phyloP scores from a whole-genome alignment of 2,888 invertebrate genomes.

The Cataglyphis livida region DNA sequence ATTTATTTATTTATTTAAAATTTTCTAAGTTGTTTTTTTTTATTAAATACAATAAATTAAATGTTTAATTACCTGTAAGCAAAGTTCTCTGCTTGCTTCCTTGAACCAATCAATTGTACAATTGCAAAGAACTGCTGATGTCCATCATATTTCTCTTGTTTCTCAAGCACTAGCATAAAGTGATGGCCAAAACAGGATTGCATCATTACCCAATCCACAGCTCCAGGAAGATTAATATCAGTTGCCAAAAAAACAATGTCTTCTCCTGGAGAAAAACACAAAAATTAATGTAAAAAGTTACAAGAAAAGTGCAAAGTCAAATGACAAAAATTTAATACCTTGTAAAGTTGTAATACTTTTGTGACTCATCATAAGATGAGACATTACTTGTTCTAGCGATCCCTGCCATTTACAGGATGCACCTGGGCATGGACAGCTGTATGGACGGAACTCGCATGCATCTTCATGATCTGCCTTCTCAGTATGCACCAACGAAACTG shows the following conservation, averaged over 20 bases:
- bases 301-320: neutral
- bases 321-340: conserved; percentile 86
- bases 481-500: conserved; percentile 96
- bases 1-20: conserved; percentile 1
- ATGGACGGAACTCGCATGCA: conserved; percentile 98
- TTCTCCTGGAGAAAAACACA: conserved; percentile 89
- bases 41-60: neutral
- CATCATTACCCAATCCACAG: conserved; percentile 99
- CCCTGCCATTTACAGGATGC: conserved; percentile 99
- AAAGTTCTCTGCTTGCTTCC: conserved; percentile 99
- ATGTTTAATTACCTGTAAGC: conserved; percentile 91
- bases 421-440: conserved; percentile 99
- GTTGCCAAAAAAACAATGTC: conserved; percentile 99
- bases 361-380: conserved; percentile 98
- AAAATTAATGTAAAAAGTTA: neutral
- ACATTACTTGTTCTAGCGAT: conserved; percentile 99
- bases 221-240: conserved; percentile 99
- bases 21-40: neutral
- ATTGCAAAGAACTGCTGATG: conserved; percentile 99
- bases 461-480: conserved; percentile 99
- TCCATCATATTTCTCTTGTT: conserved; percentile 99
- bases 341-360: conserved; percentile 99
- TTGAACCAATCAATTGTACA: conserved; percentile 99
- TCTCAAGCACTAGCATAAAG: conserved; percentile 99
- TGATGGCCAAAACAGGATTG: conserved; percentile 99